Evolutionary conservation across 2,888 invertebrate species (phyloP).

Genomic region (Scrobipalpa costella): DNA sequence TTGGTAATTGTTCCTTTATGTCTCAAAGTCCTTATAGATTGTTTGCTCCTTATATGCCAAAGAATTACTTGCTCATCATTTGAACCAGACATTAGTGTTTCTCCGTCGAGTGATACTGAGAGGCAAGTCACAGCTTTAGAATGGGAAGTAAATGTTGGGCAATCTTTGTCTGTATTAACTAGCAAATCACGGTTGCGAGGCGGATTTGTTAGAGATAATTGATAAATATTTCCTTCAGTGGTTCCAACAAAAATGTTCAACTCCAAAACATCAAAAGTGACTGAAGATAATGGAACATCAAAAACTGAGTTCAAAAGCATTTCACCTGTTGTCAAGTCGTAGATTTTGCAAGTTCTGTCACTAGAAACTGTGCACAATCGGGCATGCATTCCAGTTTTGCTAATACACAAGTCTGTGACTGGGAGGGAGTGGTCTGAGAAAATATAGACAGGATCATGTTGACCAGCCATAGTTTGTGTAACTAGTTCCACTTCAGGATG

Average conservation of each 20-base stretch:
- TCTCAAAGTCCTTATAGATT: slow-evolving; percentile 85
- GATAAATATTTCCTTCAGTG: slow-evolving; percentile 85
- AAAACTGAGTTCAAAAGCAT: slow-evolving; percentile 88
- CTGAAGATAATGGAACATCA: slow-evolving; percentile 84
- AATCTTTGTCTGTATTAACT: slow-evolving; percentile 76
- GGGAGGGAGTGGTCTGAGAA: slow-evolving; percentile 91
- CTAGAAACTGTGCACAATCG: slow-evolving; percentile 88
- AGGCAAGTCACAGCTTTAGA: slow-evolving; percentile 85
- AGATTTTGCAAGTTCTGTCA: slow-evolving; percentile 92
- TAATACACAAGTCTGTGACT: slow-evolving; percentile 89
- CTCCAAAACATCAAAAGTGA: slow-evolving; percentile 86
- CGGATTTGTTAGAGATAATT: slow-evolving; percentile 84
- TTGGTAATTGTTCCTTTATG: slow-evolving; percentile 90
- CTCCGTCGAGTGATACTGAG: slow-evolving; percentile 86
- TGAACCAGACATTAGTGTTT: slow-evolving; percentile 87
- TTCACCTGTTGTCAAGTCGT: slow-evolving; percentile 86
- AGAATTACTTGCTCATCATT: slow-evolving; percentile 87
- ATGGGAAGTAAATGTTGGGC: slow-evolving; percentile 84
- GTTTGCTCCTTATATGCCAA: slow-evolving; percentile 91
- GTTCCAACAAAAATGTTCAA: slow-evolving; percentile 88
- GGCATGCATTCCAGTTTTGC: slow-evolving; percentile 85
- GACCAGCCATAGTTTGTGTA: slow-evolving; percentile 76
- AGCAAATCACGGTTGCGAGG: slow-evolving; percentile 85
- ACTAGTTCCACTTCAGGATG: slow-evolving; percentile 74
- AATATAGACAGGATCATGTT: slow-evolving; percentile 83